Base-by-base conservation (phyloP, 2,888 invertebrate genomes). In the Andrena trimmerana region DNA sequence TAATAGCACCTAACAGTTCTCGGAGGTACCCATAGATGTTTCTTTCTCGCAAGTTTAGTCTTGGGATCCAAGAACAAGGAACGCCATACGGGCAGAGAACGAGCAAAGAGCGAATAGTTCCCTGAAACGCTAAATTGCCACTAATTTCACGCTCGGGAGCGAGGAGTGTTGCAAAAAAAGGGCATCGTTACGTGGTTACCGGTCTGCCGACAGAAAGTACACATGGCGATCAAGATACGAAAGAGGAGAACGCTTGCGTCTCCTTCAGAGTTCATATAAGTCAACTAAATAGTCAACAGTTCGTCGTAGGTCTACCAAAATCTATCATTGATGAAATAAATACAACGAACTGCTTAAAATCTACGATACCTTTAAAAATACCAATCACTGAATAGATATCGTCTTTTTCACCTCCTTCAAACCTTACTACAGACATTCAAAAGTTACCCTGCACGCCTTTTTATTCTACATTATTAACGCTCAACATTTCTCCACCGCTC, bases 141-240 rank as follows among this genome's bases (percentile, higher is more conserved):
- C 78, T 74, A 83, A 83, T 83, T 83, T 73, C 83, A 83, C 78
- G 78, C 73, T 78, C 70, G 52, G 48, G 57, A 77, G 70, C 83
- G 57, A 70, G 42, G 59, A 83, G 70, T 62, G 63, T 50, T 70
- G 78, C 74, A 70, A 82, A 73, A 73, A 76, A 76, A 62, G 31
- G 48, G 31, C 54, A 70, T 83, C 67, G 72, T 83, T 83, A 83
- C 50, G 62, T 54, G 69, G 57, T 83, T 68, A 83, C 70, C 66
- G 33, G 16, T 68, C 72, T 54, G 59, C 66, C 63, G 83, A 63
- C 52, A 27, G 60, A 42, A 54, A 83, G 60, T 50, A 60, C 29
- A 31, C 33, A 8, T 2, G 50, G 0, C 31, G 76, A 71, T 76
- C 82, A 65, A 52, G 71, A 67, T 73, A 42, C 42, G 71, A 80